Base-by-base conservation (phyloP, 1,140 invertebrate species). In the Neodiprion pinetum region DNA sequence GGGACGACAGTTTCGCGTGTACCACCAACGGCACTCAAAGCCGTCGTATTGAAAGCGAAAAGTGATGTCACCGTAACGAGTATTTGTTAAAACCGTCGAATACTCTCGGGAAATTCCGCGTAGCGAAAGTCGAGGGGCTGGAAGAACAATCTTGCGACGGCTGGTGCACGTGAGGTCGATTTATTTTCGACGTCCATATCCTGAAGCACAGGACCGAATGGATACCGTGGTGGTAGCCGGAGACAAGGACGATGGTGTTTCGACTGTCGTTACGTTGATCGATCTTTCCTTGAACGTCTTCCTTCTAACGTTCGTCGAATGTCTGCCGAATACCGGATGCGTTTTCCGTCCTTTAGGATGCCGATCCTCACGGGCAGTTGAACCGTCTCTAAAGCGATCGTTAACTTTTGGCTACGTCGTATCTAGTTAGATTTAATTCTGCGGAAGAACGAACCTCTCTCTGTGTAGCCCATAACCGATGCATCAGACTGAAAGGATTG, bases 341-440 rank as follows among this genome's bases (percentile, higher is more conserved):
- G 28, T 40, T 40, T 40, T 40, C 11, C 53, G n/a, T 61, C n/a
- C n/a, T 61, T 61, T 14, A 9, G 11, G 53, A 40, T 40, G 9
- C 28, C 8, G 53, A 61, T 61, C 53, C n/a, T 61, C 53, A 61
- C 53, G 53, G 53, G n/a, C 53, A 61, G 11, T 61, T 61, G 53
- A 61, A 61, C 53, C 53, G 11, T 11, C 53, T 61, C 53, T 61
- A 61, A 61, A 61, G 53, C 11, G 53, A 61, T 61, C 53, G 53
- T 61, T 61, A 61, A 61, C 11, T n/a, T 61, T 61, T 61, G 53
- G n/a, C 53, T 40, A 40, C 28, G 28, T 40, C 28, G 53, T 17
- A 61, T 61, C 53, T 61, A 61, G 53, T 61, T 61, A 17, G 53
- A 61, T 61, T 61, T 61, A 61, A 61, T 61, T 61, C 9, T 17